Base-by-base conservation (phyloP, 2,888 invertebrate species). In the Cecidostiba fungosa region DNA sequence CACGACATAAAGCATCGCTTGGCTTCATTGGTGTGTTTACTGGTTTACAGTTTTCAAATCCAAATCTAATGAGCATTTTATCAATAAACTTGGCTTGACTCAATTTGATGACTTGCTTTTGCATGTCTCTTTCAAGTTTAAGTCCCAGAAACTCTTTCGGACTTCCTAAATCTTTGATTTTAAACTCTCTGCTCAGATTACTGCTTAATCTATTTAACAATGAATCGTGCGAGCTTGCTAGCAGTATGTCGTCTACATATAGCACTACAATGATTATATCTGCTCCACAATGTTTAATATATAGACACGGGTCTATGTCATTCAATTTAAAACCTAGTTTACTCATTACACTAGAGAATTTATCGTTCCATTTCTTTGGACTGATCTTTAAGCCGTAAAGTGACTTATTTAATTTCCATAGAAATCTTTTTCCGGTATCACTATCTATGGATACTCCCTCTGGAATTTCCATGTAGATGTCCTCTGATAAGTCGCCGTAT, bases 151-250 rank as follows among this genome's bases (percentile, higher is more conserved):
- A 80, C 12, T 47, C 54, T 77, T 72, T 54, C 14, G 85, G 85
- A 8, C 50, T 39, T 14, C 85, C 82, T 26, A 85, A 39, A 77
- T 80, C 54, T 70, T 80, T 80, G 19, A 80, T 80, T 54, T 12
- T n/a, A 72, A 80, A 80, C 8, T 72, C 80, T 32, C 50, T 80
- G 12, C 54, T 39, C 23, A 80, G 72, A 1, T 43, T n/a, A 2
- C 10, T 50, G 4, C 19, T 72, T 12, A 50, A 5, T 16, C 50
- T 29, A 12, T 72, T 50, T 43, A 66, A 23, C 1, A 36, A 0
- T 14, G n/a, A 23, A 0, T 8, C 23, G 2, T 47, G 26, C 2
- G 70, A 14, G 1, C 43, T 47, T 16, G 26, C 26, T 12, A 47
- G 1, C n/a, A 74, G 16, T 16, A 74, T 47, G 43, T 74, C 74